Evolutionary conservation across 2,797 vertebrate genomes (phyloP).

Genomic region (Epinephelus awoara): DNA sequence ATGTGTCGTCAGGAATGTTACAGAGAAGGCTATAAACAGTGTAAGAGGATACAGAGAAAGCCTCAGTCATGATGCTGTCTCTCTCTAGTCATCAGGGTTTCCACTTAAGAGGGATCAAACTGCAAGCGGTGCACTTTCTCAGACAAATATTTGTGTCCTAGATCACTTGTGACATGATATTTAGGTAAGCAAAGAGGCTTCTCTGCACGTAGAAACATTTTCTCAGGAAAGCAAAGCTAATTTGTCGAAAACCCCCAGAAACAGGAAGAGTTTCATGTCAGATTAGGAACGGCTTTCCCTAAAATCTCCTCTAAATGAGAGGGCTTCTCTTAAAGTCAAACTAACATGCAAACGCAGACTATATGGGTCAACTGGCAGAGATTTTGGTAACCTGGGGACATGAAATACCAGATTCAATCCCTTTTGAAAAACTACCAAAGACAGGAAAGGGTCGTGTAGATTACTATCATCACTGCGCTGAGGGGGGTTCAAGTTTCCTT

Average conservation of each 20-base stretch:
- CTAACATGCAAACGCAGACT: slow-evolving; percentile 44
- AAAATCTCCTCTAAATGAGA: slow-evolving; percentile 73
- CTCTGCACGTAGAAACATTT: slow-evolving; percentile 33
- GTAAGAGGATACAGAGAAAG: neutral
- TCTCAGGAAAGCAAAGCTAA: slow-evolving; percentile 37
- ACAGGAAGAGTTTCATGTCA: slow-evolving; percentile 58
- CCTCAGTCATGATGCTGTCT: neutral
- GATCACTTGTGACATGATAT: slow-evolving; percentile 12
- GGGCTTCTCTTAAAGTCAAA: slow-evolving; percentile 26
- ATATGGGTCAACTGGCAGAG: slow-evolving; percentile 38
- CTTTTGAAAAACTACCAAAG: slow-evolving; percentile 9
- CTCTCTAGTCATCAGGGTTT: neutral
- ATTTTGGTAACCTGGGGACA: slow-evolving; percentile 31
- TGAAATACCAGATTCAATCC: slow-evolving; percentile 33
- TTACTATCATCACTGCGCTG: slow-evolving; percentile 1
- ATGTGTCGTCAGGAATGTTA: neutral
- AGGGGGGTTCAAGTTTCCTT: slow-evolving; percentile 25
- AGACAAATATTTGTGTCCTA: slow-evolving; percentile 48
- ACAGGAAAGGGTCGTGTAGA: slow-evolving; percentile 8
- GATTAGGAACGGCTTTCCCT: slow-evolving; percentile 54
- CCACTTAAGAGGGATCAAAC: neutral
- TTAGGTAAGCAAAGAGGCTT: slow-evolving; percentile 34
- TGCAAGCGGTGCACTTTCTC: neutral
- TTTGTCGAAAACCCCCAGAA: slow-evolving; percentile 29
- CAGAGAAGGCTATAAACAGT: neutral